Percentiles rank a stretch among this genome's conserved stretches.
These are phyloP conservation scores for Ellobius talpinus DNA, from an alignment of 2,113 vertebrate species.

Conservation along the genomic window DNA sequence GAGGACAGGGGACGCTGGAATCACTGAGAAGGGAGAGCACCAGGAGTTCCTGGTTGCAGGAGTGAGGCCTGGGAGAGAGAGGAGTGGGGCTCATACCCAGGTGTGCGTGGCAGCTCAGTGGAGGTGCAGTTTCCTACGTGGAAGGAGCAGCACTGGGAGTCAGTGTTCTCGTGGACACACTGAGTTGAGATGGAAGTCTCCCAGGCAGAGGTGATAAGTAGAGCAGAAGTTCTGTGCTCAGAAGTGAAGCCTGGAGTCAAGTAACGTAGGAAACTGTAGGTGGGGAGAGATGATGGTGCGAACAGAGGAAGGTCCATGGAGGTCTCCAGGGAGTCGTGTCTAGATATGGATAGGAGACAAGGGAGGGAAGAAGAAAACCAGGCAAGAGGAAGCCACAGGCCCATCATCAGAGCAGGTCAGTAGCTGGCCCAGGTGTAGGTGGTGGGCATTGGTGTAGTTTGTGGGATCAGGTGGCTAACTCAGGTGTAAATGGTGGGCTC, in stretches of 20 bases:
- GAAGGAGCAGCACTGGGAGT: not conserved
- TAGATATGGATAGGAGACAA: too few species aligned
- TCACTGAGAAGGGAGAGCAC: too few species aligned
- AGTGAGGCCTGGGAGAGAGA: not conserved
- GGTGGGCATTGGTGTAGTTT: not conserved
- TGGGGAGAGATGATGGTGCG: not conserved
- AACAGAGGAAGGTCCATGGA: not conserved
- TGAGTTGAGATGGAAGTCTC: not conserved
- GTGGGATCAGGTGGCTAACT: too few species aligned
- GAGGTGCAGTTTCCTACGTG: not conserved
- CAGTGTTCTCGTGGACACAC: not conserved
- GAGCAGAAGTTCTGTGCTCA: not conserved
- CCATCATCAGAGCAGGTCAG: too few species aligned
- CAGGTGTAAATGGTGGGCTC: not conserved
- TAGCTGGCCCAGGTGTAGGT: not conserved
- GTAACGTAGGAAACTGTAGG: rapidly evolving
- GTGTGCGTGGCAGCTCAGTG: too few species aligned
- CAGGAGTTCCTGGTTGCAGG: too few species aligned
- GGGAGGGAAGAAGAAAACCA: not conserved
- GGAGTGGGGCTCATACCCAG: not conserved
- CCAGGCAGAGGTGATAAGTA: not conserved
- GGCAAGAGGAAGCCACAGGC: not conserved
- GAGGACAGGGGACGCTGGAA: not conserved
- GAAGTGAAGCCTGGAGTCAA: not conserved
- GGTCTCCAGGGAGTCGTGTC: not conserved